Evolutionary conservation across 1,140 invertebrate species (phyloP).

Genomic region (Oncopodura yosiiana): DNA sequence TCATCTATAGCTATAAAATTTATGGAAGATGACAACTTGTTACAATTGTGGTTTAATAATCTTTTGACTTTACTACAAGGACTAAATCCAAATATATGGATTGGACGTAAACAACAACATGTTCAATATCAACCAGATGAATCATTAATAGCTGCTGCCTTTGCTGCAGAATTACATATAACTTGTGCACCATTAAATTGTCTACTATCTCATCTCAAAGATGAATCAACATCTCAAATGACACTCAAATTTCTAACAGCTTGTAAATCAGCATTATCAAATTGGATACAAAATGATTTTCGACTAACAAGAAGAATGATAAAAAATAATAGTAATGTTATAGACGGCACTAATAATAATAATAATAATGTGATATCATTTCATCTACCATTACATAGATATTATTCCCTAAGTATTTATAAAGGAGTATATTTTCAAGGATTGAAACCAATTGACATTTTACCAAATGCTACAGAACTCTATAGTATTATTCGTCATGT

Average conservation of each 20-base stretch:
- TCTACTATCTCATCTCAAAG: conserved; percentile 72
- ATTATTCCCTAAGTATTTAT: conserved; percentile 81
- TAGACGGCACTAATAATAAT: conserved; percentile 49
- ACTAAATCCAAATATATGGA: conserved; percentile 38
- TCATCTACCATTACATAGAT: conserved; percentile 88
- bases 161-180: conserved; percentile 89
- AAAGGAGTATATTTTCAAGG: conserved; percentile 74
- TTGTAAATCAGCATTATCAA: conserved; percentile 61
- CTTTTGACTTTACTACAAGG: conserved; percentile 90
- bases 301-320: no score
- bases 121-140: conserved; percentile 94
- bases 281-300: conserved; percentile 50
- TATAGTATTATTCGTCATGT: conserved; percentile 77
- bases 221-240: conserved; percentile 55
- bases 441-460: conserved; percentile 59
- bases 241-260: conserved; percentile 61
- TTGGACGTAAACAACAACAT: conserved; percentile 44
- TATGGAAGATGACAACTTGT: conserved; percentile 67
- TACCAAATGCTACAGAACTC: conserved; percentile 65
- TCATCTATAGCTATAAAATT: conserved; percentile 77
- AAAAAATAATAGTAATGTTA: no score
- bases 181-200: conserved; percentile 95
- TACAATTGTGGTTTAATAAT: conserved; percentile 89
- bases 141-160: conserved; percentile 92
- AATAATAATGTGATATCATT: conserved; percentile 81